Evolutionary conservation across 2,113 vertebrate species (phyloP).

Genomic region (Rousettus leschenaultii): DNA sequence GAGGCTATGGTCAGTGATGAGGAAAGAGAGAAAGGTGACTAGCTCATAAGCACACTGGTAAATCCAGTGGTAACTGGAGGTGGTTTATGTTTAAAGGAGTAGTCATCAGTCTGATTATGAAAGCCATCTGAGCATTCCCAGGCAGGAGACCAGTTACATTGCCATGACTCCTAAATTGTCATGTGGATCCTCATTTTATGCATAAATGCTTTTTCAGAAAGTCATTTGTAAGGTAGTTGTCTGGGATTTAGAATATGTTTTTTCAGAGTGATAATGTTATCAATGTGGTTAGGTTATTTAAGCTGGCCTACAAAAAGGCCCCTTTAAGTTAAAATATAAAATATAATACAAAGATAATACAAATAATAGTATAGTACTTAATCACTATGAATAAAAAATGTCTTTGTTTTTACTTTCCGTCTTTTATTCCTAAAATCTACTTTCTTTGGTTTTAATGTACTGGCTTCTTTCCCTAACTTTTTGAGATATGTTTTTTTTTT

Average conservation of each 20-base stretch:
- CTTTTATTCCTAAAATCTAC: not conserved
- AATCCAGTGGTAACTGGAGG: not conserved
- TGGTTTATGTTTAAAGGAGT: not conserved
- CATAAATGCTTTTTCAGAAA: not conserved
- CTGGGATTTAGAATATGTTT: not conserved
- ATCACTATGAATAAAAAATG: not conserved
- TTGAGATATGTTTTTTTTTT: not conserved
- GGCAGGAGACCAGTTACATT: not conserved
- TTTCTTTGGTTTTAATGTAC: conserved; percentile 14
- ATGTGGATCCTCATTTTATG: not conserved
- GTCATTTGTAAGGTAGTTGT: not conserved
- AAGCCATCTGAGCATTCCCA: not conserved
- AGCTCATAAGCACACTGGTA: not conserved
- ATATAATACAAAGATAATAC: not conserved
- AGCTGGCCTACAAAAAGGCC: not conserved
- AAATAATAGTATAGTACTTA: not conserved
- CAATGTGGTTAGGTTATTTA: not conserved
- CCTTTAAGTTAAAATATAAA: not conserved
- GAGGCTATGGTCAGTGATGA: conserved; percentile 97
- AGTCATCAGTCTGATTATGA: not conserved
- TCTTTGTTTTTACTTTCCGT: not conserved
- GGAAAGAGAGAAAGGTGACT: conserved; percentile 86
- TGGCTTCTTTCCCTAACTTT: not conserved
- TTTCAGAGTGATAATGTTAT: not conserved
- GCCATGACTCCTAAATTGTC: not conserved